Base-by-base conservation (phyloP, 2,888 invertebrate species). In the Ommatoiulus sabulosus region DNA sequence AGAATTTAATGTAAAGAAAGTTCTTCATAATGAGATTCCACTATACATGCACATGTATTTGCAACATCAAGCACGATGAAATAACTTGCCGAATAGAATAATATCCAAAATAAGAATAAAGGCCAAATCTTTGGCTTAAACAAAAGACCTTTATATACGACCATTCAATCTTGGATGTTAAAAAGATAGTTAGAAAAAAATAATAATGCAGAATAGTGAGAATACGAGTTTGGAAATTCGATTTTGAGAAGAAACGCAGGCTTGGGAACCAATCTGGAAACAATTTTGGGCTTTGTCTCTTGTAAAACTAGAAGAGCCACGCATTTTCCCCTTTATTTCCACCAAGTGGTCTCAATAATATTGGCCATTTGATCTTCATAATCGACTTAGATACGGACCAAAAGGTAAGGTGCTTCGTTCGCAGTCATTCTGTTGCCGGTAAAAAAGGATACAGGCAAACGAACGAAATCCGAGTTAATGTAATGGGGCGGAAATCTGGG, bases 301-400 rank as follows among this genome's bases (percentile, higher is more conserved):
- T 63, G 5, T 20, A 20, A 63, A 20, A 63, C n/a, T 20, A 63
- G 7, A 48, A 48, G 48, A 63, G 20, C 20, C 63, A 12, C 6
- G 0, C 63, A n/a, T 63, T 20, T 63, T 20, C 10, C 63, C 63
- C n/a, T 20, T 20, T 20, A 63, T 63, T 63, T 63, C 63, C 63
- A 63, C 63, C 63, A 63, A 63, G 6, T 63, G 63, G 63, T 63
- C 63, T 7, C 63, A 63, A 63, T 63, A 63, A 63, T 20, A 57
- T 63, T n/a, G 63, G 20, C 63, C 20, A 63, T 63, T 63, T 63
- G 63, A 63, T 63, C 63, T 63, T 5, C 63, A 63, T 63, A 63
- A 63, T n/a, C 63, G 20, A 63, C n/a, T 63, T 63, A 63, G 63
- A 63, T 63, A 63, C 63, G 63, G 63, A 20, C 63, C 63, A 63